Conservation (phyloP, 2,797 vertebrate species). For the Lophotriccus pileatus region DNA sequence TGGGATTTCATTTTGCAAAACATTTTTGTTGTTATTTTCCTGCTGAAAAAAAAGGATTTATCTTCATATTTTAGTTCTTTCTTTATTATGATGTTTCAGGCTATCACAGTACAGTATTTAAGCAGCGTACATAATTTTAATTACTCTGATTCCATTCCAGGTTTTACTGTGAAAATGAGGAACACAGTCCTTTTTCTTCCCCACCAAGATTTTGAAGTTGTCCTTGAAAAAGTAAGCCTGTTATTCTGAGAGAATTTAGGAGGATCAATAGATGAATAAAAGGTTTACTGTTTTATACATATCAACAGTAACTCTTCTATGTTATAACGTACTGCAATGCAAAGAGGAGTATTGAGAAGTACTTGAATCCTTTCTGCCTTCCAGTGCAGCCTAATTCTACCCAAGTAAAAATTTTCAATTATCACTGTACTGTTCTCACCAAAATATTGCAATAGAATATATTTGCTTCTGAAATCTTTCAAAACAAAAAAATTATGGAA, state of each 20-base stretch:
- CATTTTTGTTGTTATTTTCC: not conserved
- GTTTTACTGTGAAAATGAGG: slow-evolving; percentile 54
- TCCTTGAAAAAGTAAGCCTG: slow-evolving; percentile 79
- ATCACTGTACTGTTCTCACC: not conserved
- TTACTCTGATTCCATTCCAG: slow-evolving; percentile 72
- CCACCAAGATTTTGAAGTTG: slow-evolving; percentile 75
- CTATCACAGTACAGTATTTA: not conserved
- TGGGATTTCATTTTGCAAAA: not conserved
- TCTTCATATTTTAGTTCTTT: not conserved
- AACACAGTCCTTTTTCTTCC: slow-evolving; percentile 60
- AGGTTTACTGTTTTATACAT: not conserved
- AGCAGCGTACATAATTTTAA: not conserved
- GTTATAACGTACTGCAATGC: not conserved
- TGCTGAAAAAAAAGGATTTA: not conserved
- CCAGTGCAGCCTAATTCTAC: not conserved
- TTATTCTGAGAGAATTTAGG: not conserved
- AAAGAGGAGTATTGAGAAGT: not conserved
- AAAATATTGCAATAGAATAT: not conserved
- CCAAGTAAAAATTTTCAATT: not conserved
- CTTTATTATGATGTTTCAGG: not conserved
- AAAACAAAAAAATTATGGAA: not conserved
- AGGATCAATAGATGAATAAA: not conserved
- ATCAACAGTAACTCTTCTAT: not conserved
- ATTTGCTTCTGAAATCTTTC: not conserved
- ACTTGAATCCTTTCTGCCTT: not conserved